These are phyloP conservation scores for Tenthredo livida DNA, from an alignment of 2,888 invertebrate species.

Conservation along the genomic window DNA sequence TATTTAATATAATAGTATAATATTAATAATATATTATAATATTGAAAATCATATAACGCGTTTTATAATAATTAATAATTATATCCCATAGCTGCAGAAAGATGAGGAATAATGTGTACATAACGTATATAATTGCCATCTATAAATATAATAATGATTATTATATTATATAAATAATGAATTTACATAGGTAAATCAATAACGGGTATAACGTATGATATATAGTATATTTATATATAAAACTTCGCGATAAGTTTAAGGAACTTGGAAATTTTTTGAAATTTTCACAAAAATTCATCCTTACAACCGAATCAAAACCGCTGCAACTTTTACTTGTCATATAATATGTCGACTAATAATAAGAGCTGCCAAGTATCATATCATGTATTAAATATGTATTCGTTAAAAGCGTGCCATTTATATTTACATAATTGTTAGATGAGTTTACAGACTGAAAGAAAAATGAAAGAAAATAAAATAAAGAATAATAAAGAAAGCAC, in stretches of 20 bases:
- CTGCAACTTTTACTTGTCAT: not conserved
- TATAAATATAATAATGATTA: not conserved
- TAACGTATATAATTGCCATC: not conserved
- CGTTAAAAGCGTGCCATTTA: not conserved
- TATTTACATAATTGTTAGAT: not conserved
- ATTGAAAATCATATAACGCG: not conserved
- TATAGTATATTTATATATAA: too few species aligned
- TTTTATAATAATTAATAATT: not conserved
- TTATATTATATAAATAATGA: not conserved
- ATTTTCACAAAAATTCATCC: too few species aligned
- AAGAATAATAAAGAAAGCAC: not conserved
- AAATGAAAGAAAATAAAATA: not conserved
- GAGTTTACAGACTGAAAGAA: not conserved
- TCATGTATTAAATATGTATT: too few species aligned
- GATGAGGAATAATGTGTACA: not conserved
- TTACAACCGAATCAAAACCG: not conserved
- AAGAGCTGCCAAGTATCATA: not conserved
- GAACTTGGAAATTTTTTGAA: too few species aligned
- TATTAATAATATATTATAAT: constrained; percentile 15
- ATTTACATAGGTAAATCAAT: not conserved
- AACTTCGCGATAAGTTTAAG: too few species aligned
- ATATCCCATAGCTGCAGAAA: not conserved
- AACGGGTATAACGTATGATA: not conserved
- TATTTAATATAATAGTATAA: not conserved
- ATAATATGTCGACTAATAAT: not conserved